These are phyloP conservation scores for Poecilobothrus nobilitatus DNA, from an alignment of 2,888 invertebrate genomes.

Conservation along the genomic window DNA sequence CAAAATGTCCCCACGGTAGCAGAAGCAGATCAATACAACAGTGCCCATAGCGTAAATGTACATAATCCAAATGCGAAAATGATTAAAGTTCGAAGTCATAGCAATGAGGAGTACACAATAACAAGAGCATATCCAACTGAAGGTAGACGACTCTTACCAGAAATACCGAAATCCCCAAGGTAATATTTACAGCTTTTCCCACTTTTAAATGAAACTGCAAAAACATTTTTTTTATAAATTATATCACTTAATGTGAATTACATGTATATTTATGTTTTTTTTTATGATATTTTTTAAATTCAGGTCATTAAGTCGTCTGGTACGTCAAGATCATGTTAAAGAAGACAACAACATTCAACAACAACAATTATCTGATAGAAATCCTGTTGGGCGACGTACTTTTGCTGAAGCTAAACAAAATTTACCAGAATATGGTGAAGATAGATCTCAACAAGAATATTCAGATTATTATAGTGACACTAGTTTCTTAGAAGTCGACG, in stretches of 20 bases:
- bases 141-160: constrained; percentile 37
- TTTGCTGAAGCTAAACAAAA: constrained; percentile 42
- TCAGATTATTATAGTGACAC: constrained; percentile 37
- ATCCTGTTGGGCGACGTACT: constrained; percentile 28
- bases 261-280: not conserved
- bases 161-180: constrained; percentile 37
- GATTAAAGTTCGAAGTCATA: constrained; percentile 43
- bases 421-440: constrained; percentile 35
- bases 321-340: constrained; percentile 41
- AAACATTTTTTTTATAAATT: too few relatives aligned
- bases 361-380: constrained; percentile 21
- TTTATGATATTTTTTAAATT: constrained; percentile 20
- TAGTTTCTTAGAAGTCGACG: constrained; percentile 37
- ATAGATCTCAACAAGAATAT: constrained; percentile 30
- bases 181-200: constrained; percentile 15
- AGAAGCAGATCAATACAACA: constrained; percentile 37
- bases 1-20: constrained; percentile 40
- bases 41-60: constrained; percentile 40
- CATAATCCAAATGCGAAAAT: constrained; percentile 41
- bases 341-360: constrained; percentile 28
- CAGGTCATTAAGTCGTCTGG: constrained; percentile 38
- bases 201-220: not conserved
- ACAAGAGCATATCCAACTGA: constrained; percentile 31
- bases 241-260: not conserved
- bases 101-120: constrained; percentile 42